Evolutionary conservation across 2,113 vertebrate species (phyloP), one percentile per base, ranked within the genome.

Genomic region (Natator depressus): DNA sequence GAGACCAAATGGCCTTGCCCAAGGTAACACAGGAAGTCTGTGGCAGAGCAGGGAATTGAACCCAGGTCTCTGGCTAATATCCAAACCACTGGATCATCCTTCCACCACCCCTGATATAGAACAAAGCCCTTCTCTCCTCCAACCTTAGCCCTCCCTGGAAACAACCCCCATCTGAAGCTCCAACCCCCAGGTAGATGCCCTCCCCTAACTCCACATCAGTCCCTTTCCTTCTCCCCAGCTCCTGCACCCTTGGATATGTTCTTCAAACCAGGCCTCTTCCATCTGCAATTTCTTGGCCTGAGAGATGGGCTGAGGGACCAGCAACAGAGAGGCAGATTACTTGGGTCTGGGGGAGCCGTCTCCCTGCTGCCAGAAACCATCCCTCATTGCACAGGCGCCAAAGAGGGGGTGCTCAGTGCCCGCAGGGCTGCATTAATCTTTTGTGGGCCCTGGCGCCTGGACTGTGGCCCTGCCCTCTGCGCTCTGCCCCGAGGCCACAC

Each of bases 231-330:
- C 89, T 82, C 35, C 82, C 17, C 49, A 50, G 14, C 9, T 17
- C 47, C 49, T 31, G 6, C 38, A 5, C 49, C 1, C 55, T 31
- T 20, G 16, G 35, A n/a, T 31, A 65, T 57, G 5, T 57, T 54
- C 88, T 46, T 25, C 80, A 80, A 80, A 75, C 6, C 50, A 86
- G n/a, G 5, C 22, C 46, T n/a, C 29, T 49, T 75, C n/a, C 46
- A 1, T 0, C 25, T 8, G 29, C 22, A 27, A 1, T 38, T 53
- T 80, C 47, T 54, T 31, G 38, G 10, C 17, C 65, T 76, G 2
- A 0, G 47, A 38, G 16, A 10, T 5, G 20, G 25, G 8, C 11
- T 2, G 11, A 2, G 29, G 46, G 20, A 1, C 79, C 65, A 47
- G 62, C 80, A 81, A 4, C 49, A 80, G 2, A 3, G n/a, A 57